Conservation (phyloP, 1,140 invertebrate species). For the Melanaphis sacchari region DNA sequence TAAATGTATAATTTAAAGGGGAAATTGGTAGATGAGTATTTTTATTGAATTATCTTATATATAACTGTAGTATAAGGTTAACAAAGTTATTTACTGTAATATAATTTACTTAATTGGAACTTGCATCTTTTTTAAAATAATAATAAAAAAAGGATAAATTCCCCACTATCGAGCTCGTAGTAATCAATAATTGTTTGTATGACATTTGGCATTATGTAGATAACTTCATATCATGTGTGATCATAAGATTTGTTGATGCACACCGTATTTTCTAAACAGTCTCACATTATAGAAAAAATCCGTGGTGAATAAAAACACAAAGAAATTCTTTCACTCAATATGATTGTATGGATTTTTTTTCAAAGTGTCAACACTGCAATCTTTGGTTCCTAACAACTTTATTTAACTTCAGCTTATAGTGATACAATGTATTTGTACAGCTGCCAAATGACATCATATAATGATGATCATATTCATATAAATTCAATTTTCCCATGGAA, state of each 20-base stretch:
- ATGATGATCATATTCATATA: neutral
- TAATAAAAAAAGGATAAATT: neutral
- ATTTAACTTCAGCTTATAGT: neutral
- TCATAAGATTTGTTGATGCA: neutral
- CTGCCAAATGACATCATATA: neutral
- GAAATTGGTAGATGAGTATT: neutral
- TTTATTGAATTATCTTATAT: neutral
- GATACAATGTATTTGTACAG: neutral
- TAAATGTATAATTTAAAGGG: neutral
- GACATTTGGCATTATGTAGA: neutral
- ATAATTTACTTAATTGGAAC: neutral
- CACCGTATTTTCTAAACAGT: neutral
- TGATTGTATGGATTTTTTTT: neutral
- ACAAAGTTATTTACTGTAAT: neutral
- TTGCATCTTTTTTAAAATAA: neutral
- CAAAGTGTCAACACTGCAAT: neutral
- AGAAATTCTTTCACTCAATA: neutral
- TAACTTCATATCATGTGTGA: neutral
- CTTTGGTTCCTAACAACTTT: neutral
- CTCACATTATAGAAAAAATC: neutral
- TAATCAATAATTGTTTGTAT: neutral
- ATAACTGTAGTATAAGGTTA: neutral
- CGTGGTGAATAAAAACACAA: too few relatives aligned
- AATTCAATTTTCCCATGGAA: slow-evolving; percentile 7
- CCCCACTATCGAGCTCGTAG: neutral